Percentiles rank a stretch among this genome's conserved stretches.
Evolutionary conservation across 2,888 invertebrate species (phyloP).

Genomic region (Pomacea canaliculata): DNA sequence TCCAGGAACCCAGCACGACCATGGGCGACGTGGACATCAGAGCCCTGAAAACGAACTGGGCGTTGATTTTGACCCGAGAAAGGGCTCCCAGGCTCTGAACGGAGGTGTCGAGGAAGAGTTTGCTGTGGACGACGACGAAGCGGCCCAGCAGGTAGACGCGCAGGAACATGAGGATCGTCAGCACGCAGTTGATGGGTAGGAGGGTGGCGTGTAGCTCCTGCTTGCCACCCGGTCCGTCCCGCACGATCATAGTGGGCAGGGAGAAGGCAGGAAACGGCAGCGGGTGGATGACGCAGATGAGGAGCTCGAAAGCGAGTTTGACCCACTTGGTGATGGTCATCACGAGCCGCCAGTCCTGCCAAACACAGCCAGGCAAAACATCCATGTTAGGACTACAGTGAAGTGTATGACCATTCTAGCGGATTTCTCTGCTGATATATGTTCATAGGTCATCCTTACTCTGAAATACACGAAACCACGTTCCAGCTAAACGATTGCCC

Average conservation of each 20-base stretch:
- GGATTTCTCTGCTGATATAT: too few relatives aligned
- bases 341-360: constrained; percentile 50
- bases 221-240: constrained; percentile 31
- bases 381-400: background rate
- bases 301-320: constrained; percentile 46
- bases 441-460: too few relatives aligned
- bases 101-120: constrained; percentile 56
- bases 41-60: constrained; percentile 59
- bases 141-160: constrained; percentile 53
- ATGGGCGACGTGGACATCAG: constrained; percentile 56
- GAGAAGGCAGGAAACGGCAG: constrained; percentile 51
- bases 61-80: constrained; percentile 57
- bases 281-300: constrained; percentile 55
- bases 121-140: constrained; percentile 57
- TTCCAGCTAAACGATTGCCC: too few relatives aligned
- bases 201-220: constrained; percentile 38
- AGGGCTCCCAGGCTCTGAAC: constrained; percentile 60
- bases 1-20: constrained; percentile 46
- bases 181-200: constrained; percentile 52
- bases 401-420: too few relatives aligned
- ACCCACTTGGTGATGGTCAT: constrained; percentile 46
- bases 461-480: too few relatives aligned
- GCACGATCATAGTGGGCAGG: constrained; percentile 34
- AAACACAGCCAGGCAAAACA: background rate
- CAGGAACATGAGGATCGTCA: constrained; percentile 57